A percentile compares a stretch with the other conserved stretches of the same genome.
These are phyloP conservation scores for Drosophila quinaria DNA, from an alignment of 2,888 invertebrate species.

Conservation along the genomic window DNA sequence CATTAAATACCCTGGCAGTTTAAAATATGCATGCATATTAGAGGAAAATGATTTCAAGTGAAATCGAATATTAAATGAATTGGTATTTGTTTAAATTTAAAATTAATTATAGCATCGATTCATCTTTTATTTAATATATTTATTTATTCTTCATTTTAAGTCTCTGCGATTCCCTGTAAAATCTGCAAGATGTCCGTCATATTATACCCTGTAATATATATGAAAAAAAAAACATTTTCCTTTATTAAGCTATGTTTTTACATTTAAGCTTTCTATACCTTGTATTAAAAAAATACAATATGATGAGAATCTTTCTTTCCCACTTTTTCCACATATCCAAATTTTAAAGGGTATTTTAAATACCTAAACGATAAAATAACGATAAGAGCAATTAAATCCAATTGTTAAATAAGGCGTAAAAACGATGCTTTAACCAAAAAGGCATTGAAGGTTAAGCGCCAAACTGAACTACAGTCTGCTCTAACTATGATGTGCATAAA, in stretches of 20 bases:
- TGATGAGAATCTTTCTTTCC: too few species aligned
- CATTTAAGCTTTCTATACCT: not conserved
- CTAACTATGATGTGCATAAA: conserved; percentile 15
- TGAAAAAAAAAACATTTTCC: too few species aligned
- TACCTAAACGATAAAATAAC: not conserved
- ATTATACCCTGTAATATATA: not conserved
- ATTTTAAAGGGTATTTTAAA: not conserved
- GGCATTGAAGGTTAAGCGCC: conserved; percentile 3
- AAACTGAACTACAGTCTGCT: conserved; percentile 20
- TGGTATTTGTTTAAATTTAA: too few species aligned
- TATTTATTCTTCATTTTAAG: too few species aligned
- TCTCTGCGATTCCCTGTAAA: too few species aligned
- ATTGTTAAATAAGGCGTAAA: conserved; percentile 27
- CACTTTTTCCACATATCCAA: not conserved
- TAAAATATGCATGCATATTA: not conserved
- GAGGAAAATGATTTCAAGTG: not conserved
- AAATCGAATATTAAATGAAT: too few species aligned
- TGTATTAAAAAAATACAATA: not conserved
- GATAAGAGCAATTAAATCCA: not conserved
- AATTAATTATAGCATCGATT: too few species aligned
- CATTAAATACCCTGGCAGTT: not conserved
- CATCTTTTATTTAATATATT: too few species aligned
- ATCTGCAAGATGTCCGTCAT: too few species aligned
- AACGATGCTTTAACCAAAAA: conserved; percentile 11
- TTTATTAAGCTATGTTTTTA: too few species aligned